Base-by-base conservation (phyloP, 2,888 invertebrate species). In the Rhorus exstirpatorius region DNA sequence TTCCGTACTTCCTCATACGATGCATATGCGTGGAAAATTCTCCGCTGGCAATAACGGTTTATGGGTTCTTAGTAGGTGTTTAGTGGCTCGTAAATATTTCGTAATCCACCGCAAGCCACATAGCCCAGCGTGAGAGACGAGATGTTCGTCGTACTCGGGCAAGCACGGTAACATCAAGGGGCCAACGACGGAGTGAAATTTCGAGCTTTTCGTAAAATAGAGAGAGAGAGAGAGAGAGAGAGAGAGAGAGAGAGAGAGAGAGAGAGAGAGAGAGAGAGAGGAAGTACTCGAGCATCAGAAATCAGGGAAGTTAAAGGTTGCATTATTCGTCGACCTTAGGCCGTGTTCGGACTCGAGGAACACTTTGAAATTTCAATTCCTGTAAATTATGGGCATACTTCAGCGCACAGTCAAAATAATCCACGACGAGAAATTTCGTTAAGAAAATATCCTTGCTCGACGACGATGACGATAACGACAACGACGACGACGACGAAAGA, bases 1-100 rank as follows among this genome's bases (percentile, higher is more conserved):
- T n/a, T n/a, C n/a, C n/a, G n/a, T n/a, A n/a, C n/a, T n/a, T n/a
- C n/a, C n/a, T n/a, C n/a, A n/a, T n/a, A n/a, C n/a, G n/a, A 31
- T 31, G 31, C 31, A 31, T 31, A 31, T 31, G 2, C 31, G 31
- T 31, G 31, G 31, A 31, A 3, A 2, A 6, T 31, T 31, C 3
- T 6, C 6, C 6, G 31, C 31, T 31, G 31, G 31, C 6, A 31
- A 3, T 31, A 31, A 31, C 31, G 75, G 65, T 51, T 71, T 72
- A 71, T 60, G 82, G 82, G 71, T 83, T 75, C 79, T 83, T 83
- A 79, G 79, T 71, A 61, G 61, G 82, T 79, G 82, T 83, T 83
- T 83, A 83, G 82, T 79, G 67, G 79, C 75, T 83, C 82, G 82
- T 83, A 76, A 83, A 83, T 83, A 76, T 83, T 83, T 82, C 75